Conservation (phyloP, 2,888 invertebrate species). For the Agonopterix arenella region DNA sequence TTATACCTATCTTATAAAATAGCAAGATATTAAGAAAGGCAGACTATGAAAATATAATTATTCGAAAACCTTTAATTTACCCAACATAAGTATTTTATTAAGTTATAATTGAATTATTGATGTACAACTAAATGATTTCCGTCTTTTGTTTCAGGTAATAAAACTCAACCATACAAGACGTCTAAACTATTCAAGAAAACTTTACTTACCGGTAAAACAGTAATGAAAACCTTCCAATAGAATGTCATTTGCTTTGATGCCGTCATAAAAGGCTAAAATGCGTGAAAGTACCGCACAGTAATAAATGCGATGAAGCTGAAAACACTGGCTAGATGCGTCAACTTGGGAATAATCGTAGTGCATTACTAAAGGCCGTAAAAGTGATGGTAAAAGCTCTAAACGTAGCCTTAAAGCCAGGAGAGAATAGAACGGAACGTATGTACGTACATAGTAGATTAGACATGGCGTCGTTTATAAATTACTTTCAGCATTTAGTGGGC, state of each 20-base stretch:
- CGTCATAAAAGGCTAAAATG: slow-evolving; percentile 20
- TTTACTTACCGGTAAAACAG: slow-evolving; percentile 1
- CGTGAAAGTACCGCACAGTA: slow-evolving; percentile 24
- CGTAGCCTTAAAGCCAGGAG: too few species aligned
- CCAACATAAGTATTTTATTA: neutral
- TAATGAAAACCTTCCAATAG: slow-evolving; percentile 19
- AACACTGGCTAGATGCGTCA: slow-evolving; percentile 20
- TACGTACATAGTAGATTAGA: too few species aligned
- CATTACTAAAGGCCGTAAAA: neutral
- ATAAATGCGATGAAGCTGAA: slow-evolving; percentile 22
- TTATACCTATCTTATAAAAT: too few species aligned
- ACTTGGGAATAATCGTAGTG: slow-evolving; percentile 20
- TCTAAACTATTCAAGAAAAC: neutral
- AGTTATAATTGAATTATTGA: neutral
- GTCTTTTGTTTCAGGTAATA: slow-evolving; percentile 5
- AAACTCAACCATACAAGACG: neutral
- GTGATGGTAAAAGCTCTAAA: too few species aligned
- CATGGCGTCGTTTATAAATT: too few species aligned
- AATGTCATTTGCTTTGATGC: slow-evolving; percentile 27
- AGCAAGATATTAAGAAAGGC: too few species aligned
- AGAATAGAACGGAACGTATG: too few species aligned
- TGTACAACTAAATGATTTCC: too few species aligned
- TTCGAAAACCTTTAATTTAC: neutral
- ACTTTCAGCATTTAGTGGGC: too few species aligned
- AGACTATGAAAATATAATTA: too few species aligned